phyloP scores from a whole-genome alignment of 2,113 vertebrate species.

The Lycocorax pyrrhopterus region DNA sequence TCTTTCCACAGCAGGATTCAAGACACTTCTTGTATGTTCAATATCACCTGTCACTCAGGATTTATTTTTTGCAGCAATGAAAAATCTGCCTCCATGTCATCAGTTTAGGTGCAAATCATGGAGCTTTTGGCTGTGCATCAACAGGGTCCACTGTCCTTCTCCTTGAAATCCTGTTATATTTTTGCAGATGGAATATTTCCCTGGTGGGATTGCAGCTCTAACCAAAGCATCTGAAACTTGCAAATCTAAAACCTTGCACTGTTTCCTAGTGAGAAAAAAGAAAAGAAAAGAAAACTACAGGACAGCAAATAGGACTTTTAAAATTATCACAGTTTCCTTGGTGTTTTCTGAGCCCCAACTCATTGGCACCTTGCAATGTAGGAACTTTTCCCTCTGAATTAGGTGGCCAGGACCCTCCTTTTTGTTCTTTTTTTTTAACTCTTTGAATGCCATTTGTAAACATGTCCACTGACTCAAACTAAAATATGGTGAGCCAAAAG shows the following conservation, averaged over 20 bases:
- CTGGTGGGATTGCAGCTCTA: neutral
- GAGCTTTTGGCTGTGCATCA: neutral
- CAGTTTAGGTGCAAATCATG: neutral
- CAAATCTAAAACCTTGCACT: neutral
- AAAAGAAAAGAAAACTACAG: neutral
- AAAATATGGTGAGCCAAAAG: conserved; percentile 34
- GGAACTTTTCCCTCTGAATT: neutral
- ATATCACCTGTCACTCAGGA: neutral
- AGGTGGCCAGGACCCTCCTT: neutral
- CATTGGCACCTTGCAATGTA: neutral
- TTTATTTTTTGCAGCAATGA: neutral
- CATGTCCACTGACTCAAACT: neutral
- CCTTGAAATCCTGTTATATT: neutral
- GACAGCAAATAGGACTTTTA: neutral
- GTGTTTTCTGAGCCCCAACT: neutral
- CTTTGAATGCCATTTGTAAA: neutral
- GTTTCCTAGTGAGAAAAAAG: neutral
- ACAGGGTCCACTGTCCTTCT: neutral
- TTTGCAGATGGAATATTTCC: neutral
- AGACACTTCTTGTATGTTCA: neutral
- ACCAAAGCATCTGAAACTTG: neutral
- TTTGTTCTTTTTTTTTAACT: neutral
- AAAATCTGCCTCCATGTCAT: neutral
- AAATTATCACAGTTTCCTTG: neutral
- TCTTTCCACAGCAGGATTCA: neutral